phyloP scores from a whole-genome alignment of 2,113 vertebrate genomes.

The Genyomyrus donnyi region DNA sequence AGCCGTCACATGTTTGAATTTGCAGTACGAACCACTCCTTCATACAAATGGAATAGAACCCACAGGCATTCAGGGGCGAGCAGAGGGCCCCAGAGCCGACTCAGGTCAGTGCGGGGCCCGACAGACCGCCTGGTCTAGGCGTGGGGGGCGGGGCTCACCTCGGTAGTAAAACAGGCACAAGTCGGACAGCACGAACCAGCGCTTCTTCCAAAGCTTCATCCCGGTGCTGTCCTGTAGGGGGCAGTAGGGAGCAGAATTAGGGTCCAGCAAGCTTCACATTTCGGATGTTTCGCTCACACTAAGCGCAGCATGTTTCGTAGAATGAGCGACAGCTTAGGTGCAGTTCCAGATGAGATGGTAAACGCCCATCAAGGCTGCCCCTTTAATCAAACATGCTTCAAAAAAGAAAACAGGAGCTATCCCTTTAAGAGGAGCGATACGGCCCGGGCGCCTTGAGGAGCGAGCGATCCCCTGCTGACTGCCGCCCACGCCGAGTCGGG shows the following conservation, averaged over 20 bases:
- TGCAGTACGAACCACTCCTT: neutral
- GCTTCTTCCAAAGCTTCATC: constrained; percentile 98
- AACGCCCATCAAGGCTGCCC: neutral
- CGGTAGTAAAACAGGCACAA: constrained; percentile 97
- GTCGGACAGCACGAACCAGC: constrained; percentile 95
- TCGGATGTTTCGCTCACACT: neutral
- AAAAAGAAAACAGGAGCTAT: neutral
- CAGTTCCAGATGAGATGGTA: neutral
- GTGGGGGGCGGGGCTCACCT: constrained; percentile 75
- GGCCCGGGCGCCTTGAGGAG: neutral
- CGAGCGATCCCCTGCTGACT: neutral
- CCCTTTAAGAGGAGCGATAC: neutral
- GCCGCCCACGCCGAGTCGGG: neutral
- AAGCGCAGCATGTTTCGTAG: neutral
- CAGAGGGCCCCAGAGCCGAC: neutral
- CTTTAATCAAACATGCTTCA: neutral
- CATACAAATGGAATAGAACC: neutral
- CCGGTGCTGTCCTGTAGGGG: constrained; percentile 82
- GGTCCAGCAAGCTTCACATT: neutral
- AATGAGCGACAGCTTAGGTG: neutral
- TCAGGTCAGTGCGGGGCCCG: constrained; percentile 55
- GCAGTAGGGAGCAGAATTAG: neutral
- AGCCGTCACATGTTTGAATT: neutral
- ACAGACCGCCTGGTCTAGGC: constrained; percentile 93
- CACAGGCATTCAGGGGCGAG: neutral